phyloP scores from a whole-genome alignment of 1,140 invertebrate genomes.

The Tyrophagus putrescentiae region DNA sequence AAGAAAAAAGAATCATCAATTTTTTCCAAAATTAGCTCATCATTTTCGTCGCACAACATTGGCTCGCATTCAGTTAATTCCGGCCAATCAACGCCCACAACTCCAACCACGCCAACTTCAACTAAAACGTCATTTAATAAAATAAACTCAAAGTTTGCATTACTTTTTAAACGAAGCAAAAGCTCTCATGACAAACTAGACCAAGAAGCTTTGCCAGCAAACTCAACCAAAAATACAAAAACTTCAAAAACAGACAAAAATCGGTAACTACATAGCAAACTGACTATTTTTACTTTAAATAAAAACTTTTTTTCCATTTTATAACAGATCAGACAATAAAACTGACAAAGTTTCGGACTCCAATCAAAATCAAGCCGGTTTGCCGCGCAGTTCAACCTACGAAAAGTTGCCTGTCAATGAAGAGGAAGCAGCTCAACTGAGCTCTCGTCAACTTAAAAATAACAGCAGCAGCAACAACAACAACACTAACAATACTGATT shows the following conservation, averaged over 20 bases:
- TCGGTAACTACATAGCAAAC: no score
- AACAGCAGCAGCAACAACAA: neutral
- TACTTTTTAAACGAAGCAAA: slow-evolving; percentile 1
- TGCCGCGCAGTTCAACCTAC: slow-evolving; percentile 6
- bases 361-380: neutral
- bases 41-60: neutral
- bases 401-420: neutral
- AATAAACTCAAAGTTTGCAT: neutral
- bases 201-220: neutral
- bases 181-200: slow-evolving; percentile 10
- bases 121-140: neutral
- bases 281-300: no score
- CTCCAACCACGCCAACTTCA: neutral
- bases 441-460: no score
- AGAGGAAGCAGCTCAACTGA: neutral
- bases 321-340: no score
- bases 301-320: no score
- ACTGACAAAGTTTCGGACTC: neutral
- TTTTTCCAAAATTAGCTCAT: neutral
- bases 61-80: neutral
- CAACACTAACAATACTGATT: neutral
- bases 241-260: no score
- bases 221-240: neutral
- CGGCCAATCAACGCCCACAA: neutral
- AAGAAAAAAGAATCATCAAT: neutral